Conservation (phyloP, 2,113 vertebrate genomes). For the Protobothrops mucrosquamatus region DNA sequence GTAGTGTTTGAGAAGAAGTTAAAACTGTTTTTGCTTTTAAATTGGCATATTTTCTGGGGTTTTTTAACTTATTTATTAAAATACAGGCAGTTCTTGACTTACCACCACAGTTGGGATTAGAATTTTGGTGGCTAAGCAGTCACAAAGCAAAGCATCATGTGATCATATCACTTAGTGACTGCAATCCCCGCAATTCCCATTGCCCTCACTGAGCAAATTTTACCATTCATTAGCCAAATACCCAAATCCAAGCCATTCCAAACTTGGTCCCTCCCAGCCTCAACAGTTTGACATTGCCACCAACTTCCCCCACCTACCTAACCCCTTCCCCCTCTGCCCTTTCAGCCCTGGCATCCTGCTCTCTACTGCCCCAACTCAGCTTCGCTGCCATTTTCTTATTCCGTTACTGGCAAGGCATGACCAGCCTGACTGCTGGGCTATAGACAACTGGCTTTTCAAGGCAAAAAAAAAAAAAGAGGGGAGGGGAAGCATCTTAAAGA, state of each 20-base stretch:
- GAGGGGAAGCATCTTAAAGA: neutral
- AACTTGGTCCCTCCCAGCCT: too few species aligned
- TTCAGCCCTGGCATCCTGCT: neutral
- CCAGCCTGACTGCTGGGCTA: too few species aligned
- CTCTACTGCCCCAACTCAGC: neutral
- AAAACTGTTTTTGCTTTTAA: conserved; percentile 38
- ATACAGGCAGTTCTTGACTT: neutral
- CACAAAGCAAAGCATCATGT: neutral
- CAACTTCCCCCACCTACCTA: neutral
- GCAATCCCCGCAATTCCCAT: neutral
- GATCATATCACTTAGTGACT: neutral
- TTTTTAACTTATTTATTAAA: conserved; percentile 42
- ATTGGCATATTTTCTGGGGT: conserved; percentile 38
- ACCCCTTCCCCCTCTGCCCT: neutral
- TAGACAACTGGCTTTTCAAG: too few species aligned
- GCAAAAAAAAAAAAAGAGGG: too few species aligned
- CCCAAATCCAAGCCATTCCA: neutral
- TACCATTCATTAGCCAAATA: neutral
- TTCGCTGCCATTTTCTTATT: neutral
- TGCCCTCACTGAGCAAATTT: neutral
- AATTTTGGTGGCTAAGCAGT: neutral
- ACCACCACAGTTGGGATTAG: neutral
- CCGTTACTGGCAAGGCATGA: neutral
- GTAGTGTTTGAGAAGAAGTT: neutral
- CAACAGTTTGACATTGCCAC: neutral